Base-by-base conservation (phyloP, 2,113 vertebrate species). In the Labrus mixtus region DNA sequence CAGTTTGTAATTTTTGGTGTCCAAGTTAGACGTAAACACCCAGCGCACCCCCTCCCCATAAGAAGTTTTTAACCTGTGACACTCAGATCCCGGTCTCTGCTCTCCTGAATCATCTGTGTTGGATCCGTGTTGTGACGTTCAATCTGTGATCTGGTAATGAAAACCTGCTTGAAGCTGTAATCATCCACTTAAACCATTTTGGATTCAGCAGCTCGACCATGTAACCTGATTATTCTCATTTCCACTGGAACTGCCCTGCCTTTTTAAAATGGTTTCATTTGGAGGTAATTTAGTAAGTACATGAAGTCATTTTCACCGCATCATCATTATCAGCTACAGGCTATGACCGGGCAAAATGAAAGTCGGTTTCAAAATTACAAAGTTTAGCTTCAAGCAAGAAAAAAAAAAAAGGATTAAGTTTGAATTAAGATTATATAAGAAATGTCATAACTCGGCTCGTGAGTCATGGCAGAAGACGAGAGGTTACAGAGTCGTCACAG, bases 151-250 rank as follows among this genome's bases (percentile, higher is more conserved):
- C 13, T 17, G 16, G n/a, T 74, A 43, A 72, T 59, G 50, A 78
- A 78, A 61, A 74, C 60, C 43, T 65, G 48, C 73, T 45, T 54
- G 23, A 76, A 76, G 65, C 43, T 73, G 17, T 71, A 79, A 79
- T 76, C 76, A 76, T 64, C 76, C 59, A 82, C 63, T 82, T 65
- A 79, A 79, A 76, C 76, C 71, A 76, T 73, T 73, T 73, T 73
- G 76, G 58, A 72, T 63, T 77, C 72, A 57, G 6, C 63, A 43
- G 54, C 79, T 79, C 58, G 8, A 60, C 56, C 46, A 8, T 41
- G 46, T 55, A 69, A 82, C 69, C 16, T 29, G 54, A 86, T 79
- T 76, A 65, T 6, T 3, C 61, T 63, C 61, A 11, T 67, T 73
- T 72, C 71, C 29, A 41, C 8, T 48, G 61, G 66, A 59, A 59